Evolutionary conservation across 2,113 vertebrate species (phyloP), one percentile per base, ranked within the genome.

Genomic region (Limanda limanda): DNA sequence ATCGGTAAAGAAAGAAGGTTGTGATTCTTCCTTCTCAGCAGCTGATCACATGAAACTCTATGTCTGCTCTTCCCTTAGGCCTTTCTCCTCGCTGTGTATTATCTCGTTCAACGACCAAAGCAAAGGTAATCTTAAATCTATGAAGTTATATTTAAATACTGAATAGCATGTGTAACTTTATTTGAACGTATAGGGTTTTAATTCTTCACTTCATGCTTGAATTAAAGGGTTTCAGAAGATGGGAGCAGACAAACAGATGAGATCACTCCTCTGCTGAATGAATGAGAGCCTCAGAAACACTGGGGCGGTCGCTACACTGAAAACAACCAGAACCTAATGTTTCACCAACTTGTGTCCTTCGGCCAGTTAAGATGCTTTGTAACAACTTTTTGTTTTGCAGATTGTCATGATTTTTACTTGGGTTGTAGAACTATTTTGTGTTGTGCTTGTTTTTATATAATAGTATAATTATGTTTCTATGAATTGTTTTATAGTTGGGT

Each of bases 1-100:
- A 42, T 1, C 14, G 14, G 48, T 57, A 21, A 15, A 37, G 15
- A 66, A 35, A 42, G 15, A 42, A 21, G 52, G 20, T 2, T 54
- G 52, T 47, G 45, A 68, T 59, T 76, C n/a, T 66, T 57, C 11
- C 61, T 72, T 62, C 60, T 63, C n/a, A 66, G 42, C 63, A 18
- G 27, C 47, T 6, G 25, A 52, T 56, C 45, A 51, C 42, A 31
- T 52, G 13, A 73, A 51, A 63, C 21, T 59, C 3, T 62, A 14
- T 55, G 2, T 13, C 17, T 21, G 0, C 52, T 81, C 56, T 87
- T 40, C 84, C 67, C 77, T 67, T 80, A 95, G 94, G 91, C 93
- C n/a, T 61, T 90, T 42, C 68, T 93, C 45, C 87, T 94, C 12
- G 76, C 71, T 55, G 0, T 87, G 40, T 89, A 84, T 47, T 92